These are phyloP conservation scores for Zalophus californianus DNA, from an alignment of 2,797 vertebrate genomes.

Conservation along the genomic window DNA sequence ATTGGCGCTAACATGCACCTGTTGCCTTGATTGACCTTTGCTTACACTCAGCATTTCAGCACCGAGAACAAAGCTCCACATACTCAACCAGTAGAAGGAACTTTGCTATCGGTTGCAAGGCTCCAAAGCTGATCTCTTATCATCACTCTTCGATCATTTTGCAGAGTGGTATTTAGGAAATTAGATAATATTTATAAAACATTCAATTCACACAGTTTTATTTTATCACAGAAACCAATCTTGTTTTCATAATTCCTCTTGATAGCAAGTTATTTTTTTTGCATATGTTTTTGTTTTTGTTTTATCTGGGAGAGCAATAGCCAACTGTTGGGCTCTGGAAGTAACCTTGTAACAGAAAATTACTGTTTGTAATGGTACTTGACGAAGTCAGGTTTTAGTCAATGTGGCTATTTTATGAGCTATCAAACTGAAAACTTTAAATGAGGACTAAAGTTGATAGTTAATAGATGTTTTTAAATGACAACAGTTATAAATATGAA, in stretches of 20 bases:
- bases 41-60: not conserved
- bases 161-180: not conserved
- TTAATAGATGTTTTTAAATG: slow-evolving; percentile 25
- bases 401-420: slow-evolving; percentile 4
- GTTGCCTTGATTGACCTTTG: not conserved
- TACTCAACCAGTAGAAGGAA: not conserved
- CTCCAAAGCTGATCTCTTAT: not conserved
- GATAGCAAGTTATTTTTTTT: not conserved
- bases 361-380: not conserved
- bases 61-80: not conserved
- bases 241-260: not conserved
- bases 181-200: not conserved
- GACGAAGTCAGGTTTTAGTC: slow-evolving; percentile 13
- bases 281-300: not conserved
- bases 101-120: not conserved
- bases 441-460: not conserved
- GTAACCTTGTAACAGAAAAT: not conserved
- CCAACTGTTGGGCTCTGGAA: not conserved
- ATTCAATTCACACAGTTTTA: not conserved
- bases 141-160: not conserved
- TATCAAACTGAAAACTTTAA: slow-evolving; percentile 51
- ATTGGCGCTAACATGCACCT: not conserved
- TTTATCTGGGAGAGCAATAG: not conserved
- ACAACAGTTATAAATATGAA: slow-evolving; percentile 20
- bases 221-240: slow-evolving; percentile 38